A percentile compares a stretch with the other conserved stretches of the same genome.
phyloP scores from a whole-genome alignment of 1,140 invertebrate species.

The Orius insidiosus region DNA sequence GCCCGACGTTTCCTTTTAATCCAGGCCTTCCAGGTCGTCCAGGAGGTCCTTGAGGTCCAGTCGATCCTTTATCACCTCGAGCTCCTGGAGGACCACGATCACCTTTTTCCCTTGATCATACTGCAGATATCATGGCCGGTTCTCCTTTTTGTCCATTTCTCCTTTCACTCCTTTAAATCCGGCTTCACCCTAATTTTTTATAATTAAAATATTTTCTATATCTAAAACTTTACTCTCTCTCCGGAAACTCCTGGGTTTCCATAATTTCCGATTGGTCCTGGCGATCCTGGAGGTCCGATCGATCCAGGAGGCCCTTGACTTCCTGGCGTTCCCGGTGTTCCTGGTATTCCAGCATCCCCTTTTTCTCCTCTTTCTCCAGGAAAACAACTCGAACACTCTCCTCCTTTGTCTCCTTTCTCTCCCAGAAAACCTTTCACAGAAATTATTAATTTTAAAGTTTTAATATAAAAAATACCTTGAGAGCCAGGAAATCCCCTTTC shows the following conservation, averaged over 20 bases:
- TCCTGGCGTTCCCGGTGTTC: conserved; percentile 16
- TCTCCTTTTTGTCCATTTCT: conserved; percentile 3
- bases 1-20: conserved; percentile 17
- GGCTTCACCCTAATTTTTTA: background rate
- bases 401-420: conserved; percentile 55
- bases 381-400: conserved; percentile 24
- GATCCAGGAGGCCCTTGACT: conserved; percentile 16
- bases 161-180: conserved; percentile 18
- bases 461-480: too few relatives aligned
- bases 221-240: conserved; percentile 29
- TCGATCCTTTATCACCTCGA: conserved; percentile 19
- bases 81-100: conserved; percentile 3
- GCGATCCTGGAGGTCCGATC: conserved; percentile 17
- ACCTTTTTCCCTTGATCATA: conserved; percentile 3
- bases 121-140: background rate
- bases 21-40: conserved; percentile 37
- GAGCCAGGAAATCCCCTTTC: background rate
- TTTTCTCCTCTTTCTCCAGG: conserved; percentile 16
- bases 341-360: conserved; percentile 18
- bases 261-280: conserved; percentile 57
- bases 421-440: conserved; percentile 23
- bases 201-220: background rate
- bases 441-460: too few relatives aligned
- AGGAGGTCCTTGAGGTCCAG: conserved; percentile 24
- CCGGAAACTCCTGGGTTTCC: conserved; percentile 62